Percentiles rank a stretch among this genome's conserved stretches.
phyloP scores from a whole-genome alignment of 2,888 invertebrate genomes.

The Drosophila sordidapex region DNA sequence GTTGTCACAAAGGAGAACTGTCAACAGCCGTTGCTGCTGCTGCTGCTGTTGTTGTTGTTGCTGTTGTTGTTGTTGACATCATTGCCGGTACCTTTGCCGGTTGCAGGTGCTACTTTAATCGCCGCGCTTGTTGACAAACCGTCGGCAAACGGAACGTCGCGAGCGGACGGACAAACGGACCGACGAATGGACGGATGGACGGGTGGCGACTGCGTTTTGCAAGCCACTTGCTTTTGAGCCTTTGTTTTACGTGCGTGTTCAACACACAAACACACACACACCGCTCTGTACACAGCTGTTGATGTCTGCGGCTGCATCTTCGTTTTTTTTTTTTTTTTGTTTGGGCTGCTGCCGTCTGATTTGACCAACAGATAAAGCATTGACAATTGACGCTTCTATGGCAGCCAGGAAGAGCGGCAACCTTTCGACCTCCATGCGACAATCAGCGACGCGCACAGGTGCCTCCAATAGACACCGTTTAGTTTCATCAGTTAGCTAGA shows the following conservation, averaged over 20 bases:
- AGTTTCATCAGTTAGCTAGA: conserved; percentile 26
- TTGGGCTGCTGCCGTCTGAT: conserved; percentile 59
- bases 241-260: conserved; percentile 32
- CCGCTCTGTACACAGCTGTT: conserved; percentile 51
- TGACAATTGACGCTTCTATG: conserved; percentile 78
- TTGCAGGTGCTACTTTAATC: conserved; percentile 76
- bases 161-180: not conserved
- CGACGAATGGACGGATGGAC: not conserved
- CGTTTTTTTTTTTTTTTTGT: conserved; percentile 12
- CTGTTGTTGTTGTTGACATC: conserved; percentile 23
- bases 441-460: conserved; percentile 56
- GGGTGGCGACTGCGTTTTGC: conserved; percentile 41
- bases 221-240: conserved; percentile 31
- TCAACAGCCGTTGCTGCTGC: conserved; percentile 55
- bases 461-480: conserved; percentile 66
- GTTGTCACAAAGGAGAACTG: conserved; percentile 75
- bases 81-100: conserved; percentile 49
- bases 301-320: conserved; percentile 32
- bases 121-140: conserved; percentile 74
- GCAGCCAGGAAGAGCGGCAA: conserved; percentile 50
- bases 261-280: conserved; percentile 2
- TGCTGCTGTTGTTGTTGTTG: conserved; percentile 17
- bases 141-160: conserved; percentile 5
- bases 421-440: conserved; percentile 18
- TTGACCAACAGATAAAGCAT: conserved; percentile 70